A percentile compares a stretch with the other conserved stretches of the same genome.
phyloP scores from a whole-genome alignment of 2,113 vertebrate genomes.

The Fulica atra region DNA sequence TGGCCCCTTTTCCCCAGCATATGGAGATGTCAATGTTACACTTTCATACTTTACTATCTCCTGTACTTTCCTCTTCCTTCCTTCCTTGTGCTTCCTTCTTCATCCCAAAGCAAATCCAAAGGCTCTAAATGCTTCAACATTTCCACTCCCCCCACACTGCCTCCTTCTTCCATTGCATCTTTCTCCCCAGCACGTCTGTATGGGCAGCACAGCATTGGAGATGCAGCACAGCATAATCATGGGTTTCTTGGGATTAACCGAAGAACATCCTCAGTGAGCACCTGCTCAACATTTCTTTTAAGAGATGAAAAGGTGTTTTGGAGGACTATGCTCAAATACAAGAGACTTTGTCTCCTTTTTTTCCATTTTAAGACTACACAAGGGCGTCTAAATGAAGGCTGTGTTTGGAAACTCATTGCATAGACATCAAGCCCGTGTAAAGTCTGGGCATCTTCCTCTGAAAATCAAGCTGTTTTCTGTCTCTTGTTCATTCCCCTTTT shows the following conservation, averaged over 20 bases:
- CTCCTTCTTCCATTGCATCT: background rate
- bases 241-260: background rate
- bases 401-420: background rate
- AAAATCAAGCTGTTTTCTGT: background rate
- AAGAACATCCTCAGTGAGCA: background rate
- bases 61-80: background rate
- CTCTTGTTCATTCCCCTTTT: background rate
- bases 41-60: background rate
- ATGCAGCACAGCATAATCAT: rapidly evolving
- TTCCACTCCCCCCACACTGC: background rate
- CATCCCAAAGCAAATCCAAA: background rate
- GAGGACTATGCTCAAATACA: background rate
- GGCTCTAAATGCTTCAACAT: background rate
- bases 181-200: background rate
- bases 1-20: background rate
- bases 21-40: background rate
- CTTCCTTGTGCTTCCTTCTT: background rate
- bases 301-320: background rate
- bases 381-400: background rate
- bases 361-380: background rate
- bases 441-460: background rate
- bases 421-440: background rate
- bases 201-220: background rate
- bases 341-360: background rate
- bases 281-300: background rate